Evolutionary conservation across 2,113 vertebrate genomes (phyloP).

Genomic region (Pelusios castaneus): DNA sequence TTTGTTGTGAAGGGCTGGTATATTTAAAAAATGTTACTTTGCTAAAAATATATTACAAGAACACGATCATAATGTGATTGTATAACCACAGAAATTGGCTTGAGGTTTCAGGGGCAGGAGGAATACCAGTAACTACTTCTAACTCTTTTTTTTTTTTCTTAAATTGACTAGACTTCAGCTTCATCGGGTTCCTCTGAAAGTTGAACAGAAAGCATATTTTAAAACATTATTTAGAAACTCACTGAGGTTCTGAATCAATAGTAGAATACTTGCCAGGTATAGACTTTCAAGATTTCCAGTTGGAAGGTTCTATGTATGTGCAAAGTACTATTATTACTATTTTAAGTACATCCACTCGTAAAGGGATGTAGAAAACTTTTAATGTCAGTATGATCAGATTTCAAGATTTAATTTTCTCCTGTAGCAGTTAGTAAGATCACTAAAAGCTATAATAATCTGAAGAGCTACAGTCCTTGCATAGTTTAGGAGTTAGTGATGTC

Average conservation of each 20-base stretch:
- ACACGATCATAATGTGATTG: neutral
- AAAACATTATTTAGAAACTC: neutral
- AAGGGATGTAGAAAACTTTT: neutral
- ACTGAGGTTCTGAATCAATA: neutral
- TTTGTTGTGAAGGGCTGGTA: neutral
- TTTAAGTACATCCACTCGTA: neutral
- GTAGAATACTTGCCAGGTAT: neutral
- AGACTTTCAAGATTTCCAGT: neutral
- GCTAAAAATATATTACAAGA: neutral
- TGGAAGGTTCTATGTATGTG: neutral
- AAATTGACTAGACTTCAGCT: neutral
- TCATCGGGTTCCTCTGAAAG: neutral
- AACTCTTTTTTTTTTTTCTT: neutral
- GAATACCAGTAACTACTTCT: neutral
- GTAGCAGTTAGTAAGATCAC: neutral
- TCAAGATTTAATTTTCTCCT: constrained; percentile 2
- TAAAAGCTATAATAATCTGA: neutral
- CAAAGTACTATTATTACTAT: neutral
- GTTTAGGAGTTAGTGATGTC: neutral
- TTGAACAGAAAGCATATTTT: neutral
- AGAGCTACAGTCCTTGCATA: neutral
- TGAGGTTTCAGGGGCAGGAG: neutral
- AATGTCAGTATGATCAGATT: neutral
- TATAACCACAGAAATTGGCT: neutral
- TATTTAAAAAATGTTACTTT: neutral